Conservation (phyloP, 2,888 invertebrate species). For the Mimachlamys varia region DNA sequence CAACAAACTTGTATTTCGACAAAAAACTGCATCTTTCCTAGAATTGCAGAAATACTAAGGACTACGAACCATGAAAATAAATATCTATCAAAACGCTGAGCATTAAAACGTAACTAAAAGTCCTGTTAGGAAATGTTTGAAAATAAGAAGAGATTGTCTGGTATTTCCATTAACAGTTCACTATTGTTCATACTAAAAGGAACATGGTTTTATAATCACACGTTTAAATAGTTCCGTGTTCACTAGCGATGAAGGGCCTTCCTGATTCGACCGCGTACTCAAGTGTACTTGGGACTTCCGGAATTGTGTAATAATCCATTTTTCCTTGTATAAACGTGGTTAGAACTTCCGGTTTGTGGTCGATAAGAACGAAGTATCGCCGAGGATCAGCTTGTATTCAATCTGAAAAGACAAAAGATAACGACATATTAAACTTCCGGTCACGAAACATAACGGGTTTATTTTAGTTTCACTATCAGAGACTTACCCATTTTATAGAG, state of each 20-base stretch:
- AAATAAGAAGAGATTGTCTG: not conserved
- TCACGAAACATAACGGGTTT: not conserved
- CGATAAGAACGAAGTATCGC: not conserved
- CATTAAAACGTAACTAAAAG: not conserved
- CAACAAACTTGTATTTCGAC: not conserved
- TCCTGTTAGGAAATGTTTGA: not conserved
- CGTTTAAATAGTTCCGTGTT: not conserved
- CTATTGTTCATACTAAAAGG: not conserved
- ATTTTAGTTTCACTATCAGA: no score
- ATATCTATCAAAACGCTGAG: not conserved
- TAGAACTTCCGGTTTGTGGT: not conserved
- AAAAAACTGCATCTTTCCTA: not conserved
- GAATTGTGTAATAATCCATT: not conserved
- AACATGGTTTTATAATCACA: not conserved
- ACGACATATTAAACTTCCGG: not conserved
- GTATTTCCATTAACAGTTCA: not conserved
- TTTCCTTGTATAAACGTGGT: no score
- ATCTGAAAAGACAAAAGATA: not conserved
- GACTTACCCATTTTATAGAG: no score
- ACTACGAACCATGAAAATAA: not conserved
- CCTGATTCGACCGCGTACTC: not conserved
- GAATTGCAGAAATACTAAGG: not conserved
- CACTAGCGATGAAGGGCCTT: not conserved
- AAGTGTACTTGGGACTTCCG: not conserved
- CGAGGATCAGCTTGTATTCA: not conserved